These are phyloP conservation scores for Scolopax mira DNA, from an alignment of 2,113 vertebrate genomes.

Conservation along the genomic window DNA sequence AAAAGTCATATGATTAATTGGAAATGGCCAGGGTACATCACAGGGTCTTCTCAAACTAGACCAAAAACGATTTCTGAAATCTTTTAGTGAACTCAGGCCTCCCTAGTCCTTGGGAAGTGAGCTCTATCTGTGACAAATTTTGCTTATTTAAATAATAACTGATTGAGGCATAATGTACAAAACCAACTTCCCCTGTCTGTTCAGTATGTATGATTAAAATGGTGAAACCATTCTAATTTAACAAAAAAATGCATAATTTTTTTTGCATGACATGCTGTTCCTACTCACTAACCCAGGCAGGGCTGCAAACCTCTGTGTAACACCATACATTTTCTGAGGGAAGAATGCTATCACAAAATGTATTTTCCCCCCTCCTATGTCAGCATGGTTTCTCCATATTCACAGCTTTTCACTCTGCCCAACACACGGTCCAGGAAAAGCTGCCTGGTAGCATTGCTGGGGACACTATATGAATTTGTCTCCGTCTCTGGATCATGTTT, in stretches of 20 bases:
- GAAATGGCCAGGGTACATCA: neutral
- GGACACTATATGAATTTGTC: neutral
- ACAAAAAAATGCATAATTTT: neutral
- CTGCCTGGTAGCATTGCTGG: neutral
- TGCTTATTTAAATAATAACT: slow-evolving; percentile 19
- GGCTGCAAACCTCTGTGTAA: neutral
- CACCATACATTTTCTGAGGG: neutral
- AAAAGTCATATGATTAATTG: neutral
- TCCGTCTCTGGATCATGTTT: neutral
- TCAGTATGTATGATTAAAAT: neutral
- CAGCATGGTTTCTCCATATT: neutral
- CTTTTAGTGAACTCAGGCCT: neutral
- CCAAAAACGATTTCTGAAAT: neutral
- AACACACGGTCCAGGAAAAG: neutral
- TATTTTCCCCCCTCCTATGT: neutral
- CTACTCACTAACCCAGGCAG: neutral
- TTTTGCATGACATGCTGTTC: neutral
- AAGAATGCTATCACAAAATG: neutral
- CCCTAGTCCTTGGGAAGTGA: neutral
- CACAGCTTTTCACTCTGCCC: neutral
- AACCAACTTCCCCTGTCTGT: neutral
- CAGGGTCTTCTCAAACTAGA: neutral
- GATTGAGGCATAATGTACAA: neutral
- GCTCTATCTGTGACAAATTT: neutral
- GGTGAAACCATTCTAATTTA: neutral